Percentiles rank a stretch among this genome's conserved stretches.
These are phyloP conservation scores for Phyllostomus discolor DNA, from an alignment of 2,113 vertebrate genomes.

Conservation along the genomic window DNA sequence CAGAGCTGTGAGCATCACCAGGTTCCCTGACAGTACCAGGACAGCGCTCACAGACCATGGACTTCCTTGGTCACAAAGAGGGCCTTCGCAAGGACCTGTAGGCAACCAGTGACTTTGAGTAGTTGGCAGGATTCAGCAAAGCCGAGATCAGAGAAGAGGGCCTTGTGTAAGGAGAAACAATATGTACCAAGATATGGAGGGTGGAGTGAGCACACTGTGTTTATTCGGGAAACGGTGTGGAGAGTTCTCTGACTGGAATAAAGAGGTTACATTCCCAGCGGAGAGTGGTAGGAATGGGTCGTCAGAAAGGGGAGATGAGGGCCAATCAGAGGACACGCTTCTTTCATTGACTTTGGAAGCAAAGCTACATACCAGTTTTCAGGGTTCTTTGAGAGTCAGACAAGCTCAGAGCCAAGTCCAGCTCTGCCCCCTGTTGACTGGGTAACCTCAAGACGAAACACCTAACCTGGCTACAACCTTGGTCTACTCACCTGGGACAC, in stretches of 20 bases:
- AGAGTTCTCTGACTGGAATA: background rate
- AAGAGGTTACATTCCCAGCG: background rate
- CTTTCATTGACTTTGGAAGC: background rate
- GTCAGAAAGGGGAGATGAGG: background rate
- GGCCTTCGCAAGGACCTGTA: background rate
- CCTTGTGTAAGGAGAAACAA: background rate
- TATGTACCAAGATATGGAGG: background rate
- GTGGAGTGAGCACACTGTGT: background rate
- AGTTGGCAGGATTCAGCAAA: background rate
- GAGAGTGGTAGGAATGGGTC: background rate
- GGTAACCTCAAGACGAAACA: background rate
- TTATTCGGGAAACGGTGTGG: background rate
- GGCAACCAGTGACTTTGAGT: background rate
- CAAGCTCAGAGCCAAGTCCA: background rate
- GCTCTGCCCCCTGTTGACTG: background rate
- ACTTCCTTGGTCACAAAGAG: background rate
- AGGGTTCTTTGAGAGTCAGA: conserved; percentile 2
- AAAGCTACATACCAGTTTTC: background rate
- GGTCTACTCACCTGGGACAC: background rate
- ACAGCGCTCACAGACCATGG: background rate
- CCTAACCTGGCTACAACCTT: background rate
- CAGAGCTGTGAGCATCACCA: background rate
- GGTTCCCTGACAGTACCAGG: background rate
- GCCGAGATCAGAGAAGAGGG: background rate
- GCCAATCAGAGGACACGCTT: background rate